Evolutionary conservation across 2,888 invertebrate genomes (phyloP).

Genomic region (Tinea trinotella): DNA sequence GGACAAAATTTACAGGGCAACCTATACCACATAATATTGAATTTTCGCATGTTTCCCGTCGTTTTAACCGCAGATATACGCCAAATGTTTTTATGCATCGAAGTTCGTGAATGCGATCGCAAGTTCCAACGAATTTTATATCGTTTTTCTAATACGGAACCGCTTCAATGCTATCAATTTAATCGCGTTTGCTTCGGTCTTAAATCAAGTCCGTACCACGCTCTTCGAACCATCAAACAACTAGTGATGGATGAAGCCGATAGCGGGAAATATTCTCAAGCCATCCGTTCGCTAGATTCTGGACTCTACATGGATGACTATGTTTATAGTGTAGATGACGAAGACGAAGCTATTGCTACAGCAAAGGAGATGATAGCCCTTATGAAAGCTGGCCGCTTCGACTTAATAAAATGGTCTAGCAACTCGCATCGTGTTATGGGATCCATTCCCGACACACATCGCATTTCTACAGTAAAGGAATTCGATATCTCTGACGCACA

Average conservation of each 20-base stretch:
- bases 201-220: slow-evolving; percentile 21
- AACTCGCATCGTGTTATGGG: slow-evolving; percentile 18
- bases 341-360: neutral
- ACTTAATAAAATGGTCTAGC: slow-evolving; percentile 19
- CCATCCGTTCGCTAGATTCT: neutral
- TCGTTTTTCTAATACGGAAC: slow-evolving; percentile 18
- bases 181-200: slow-evolving; percentile 23
- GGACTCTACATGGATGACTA: slow-evolving; percentile 24
- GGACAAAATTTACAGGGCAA: slow-evolving; percentile 22
- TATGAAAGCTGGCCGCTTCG: slow-evolving; percentile 16
- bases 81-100: slow-evolving; percentile 15
- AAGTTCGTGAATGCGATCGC: slow-evolving; percentile 8
- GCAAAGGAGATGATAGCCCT: slow-evolving; percentile 19
- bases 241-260: slow-evolving; percentile 19
- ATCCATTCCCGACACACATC: slow-evolving; percentile 16
- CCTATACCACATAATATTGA: slow-evolving; percentile 4
- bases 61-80: slow-evolving; percentile 16
- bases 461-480: slow-evolving; percentile 7
- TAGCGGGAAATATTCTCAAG: neutral
- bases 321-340: slow-evolving; percentile 6
- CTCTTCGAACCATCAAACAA: slow-evolving; percentile 22
- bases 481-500: slow-evolving; percentile 1
- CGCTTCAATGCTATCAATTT: slow-evolving; percentile 20
- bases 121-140: slow-evolving; percentile 22
- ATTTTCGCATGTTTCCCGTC: slow-evolving; percentile 13